Conservation (phyloP, 2,888 invertebrate genomes). For the Drosophila tanythrix region DNA sequence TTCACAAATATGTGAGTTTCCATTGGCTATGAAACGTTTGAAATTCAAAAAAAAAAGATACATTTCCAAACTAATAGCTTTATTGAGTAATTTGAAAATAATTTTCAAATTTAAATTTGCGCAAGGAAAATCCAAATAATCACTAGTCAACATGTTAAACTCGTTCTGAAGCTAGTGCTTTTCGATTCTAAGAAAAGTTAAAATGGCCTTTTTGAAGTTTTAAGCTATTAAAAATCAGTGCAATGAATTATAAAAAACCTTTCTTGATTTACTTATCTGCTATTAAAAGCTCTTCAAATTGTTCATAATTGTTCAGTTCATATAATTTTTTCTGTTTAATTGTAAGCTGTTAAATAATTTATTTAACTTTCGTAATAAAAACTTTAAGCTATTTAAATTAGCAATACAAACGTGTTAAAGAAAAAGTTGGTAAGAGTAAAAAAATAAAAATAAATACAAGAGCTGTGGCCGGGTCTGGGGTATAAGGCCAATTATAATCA, state of each 20-base stretch:
- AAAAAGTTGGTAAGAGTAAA: slow-evolving; percentile 20
- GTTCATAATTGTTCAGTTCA: neutral
- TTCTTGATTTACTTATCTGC: neutral
- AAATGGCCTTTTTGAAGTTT: neutral
- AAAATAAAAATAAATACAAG: slow-evolving; percentile 15
- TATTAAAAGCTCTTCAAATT: neutral
- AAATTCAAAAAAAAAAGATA: neutral
- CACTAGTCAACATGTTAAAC: neutral
- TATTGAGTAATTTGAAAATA: neutral
- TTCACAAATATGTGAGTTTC: slow-evolving; percentile 32
- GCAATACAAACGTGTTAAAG: slow-evolving; percentile 57
- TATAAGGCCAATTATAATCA: slow-evolving; percentile 67
- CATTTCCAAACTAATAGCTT: slow-evolving; percentile 1
- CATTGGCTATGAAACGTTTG: slow-evolving; percentile 15
- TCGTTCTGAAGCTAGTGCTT: too few species aligned
- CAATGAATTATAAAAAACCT: neutral
- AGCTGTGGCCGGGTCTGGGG: slow-evolving; percentile 9
- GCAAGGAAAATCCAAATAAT: neutral
- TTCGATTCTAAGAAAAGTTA: neutral
- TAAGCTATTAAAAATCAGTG: neutral
- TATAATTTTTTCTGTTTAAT: too few species aligned
- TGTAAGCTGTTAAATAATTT: neutral
- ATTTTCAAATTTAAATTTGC: neutral
- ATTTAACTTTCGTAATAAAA: neutral
- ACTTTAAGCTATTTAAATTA: neutral